phyloP scores from a whole-genome alignment of 1,140 invertebrate genomes.

The Panagrolaimus sp. region DNA sequence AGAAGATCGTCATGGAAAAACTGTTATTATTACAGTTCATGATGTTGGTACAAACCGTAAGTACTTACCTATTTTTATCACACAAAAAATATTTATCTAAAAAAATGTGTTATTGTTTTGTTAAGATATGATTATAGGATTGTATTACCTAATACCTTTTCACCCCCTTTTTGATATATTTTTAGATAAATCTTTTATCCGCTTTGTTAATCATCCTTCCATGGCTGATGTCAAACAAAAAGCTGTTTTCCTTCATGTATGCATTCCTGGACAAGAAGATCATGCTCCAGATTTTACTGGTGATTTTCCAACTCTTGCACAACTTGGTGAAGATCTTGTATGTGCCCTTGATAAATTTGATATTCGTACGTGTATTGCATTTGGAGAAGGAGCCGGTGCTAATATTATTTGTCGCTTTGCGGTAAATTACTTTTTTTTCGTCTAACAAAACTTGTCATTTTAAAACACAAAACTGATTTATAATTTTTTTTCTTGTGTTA shows the following conservation, averaged over 20 bases:
- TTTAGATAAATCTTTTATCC: constrained; percentile 60
- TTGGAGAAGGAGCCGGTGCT: constrained; percentile 81
- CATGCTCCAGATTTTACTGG: constrained; percentile 68
- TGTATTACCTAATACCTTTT: too few relatives aligned
- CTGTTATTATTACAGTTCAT: constrained; percentile 80
- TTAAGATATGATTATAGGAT: too few relatives aligned
- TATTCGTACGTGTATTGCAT: constrained; percentile 68
- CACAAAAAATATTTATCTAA: too few relatives aligned
- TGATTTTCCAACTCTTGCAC: constrained; percentile 76
- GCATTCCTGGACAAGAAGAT: constrained; percentile 77
- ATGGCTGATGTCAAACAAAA: constrained; percentile 78
- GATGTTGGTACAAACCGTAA: constrained; percentile 82
- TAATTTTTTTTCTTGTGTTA: constrained; percentile 4
- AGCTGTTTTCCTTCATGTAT: constrained; percentile 79
- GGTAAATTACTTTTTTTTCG: constrained; percentile 44
- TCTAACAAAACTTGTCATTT: constrained; percentile 7
- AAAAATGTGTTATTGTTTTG: too few relatives aligned
- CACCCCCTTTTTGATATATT: too few relatives aligned
- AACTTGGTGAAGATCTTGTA: constrained; percentile 75
- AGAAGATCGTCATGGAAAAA: constrained; percentile 52
- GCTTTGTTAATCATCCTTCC: constrained; percentile 69
- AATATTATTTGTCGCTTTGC: constrained; percentile 80
- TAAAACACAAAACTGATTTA: too few relatives aligned
- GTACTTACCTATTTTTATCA: constrained; percentile 58
- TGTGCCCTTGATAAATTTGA: constrained; percentile 74